Percentiles rank a stretch among this genome's conserved stretches.
Conservation (phyloP, 2,113 vertebrate species). For the Sylvilagus bachmani region DNA sequence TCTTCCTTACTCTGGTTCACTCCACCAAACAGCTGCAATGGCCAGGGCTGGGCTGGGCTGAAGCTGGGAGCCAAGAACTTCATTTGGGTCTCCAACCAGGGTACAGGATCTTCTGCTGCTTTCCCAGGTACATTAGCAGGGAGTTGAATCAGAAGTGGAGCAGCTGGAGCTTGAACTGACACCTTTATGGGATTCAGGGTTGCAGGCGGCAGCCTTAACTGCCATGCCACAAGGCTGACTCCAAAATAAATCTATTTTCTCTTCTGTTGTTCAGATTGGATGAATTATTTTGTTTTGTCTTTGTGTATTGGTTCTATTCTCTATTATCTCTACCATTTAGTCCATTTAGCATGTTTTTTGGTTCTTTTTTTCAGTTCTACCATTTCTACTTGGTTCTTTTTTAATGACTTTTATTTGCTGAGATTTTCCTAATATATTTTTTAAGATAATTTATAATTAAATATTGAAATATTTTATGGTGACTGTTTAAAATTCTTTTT, state of each 20-base stretch:
- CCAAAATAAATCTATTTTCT: not conserved
- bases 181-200: no score
- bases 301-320: not conserved
- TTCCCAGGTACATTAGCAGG: not conserved
- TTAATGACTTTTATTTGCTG: not conserved
- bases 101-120: not conserved
- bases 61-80: no score
- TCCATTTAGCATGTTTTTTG: not conserved
- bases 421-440: not conserved
- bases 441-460: not conserved
- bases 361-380: not conserved
- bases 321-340: not conserved
- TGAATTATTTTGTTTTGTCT: not conserved
- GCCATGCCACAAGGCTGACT: no score
- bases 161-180: no score
- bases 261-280: not conserved
- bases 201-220: no score
- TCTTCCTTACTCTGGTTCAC: no score
- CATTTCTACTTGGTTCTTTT: not conserved
- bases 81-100: no score
- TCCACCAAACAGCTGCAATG: no score
- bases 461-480: not conserved
- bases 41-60: no score
- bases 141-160: no score
- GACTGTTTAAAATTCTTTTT: not conserved